phyloP scores from a whole-genome alignment of 2,888 invertebrate species.

The Chorisops tibialis region DNA sequence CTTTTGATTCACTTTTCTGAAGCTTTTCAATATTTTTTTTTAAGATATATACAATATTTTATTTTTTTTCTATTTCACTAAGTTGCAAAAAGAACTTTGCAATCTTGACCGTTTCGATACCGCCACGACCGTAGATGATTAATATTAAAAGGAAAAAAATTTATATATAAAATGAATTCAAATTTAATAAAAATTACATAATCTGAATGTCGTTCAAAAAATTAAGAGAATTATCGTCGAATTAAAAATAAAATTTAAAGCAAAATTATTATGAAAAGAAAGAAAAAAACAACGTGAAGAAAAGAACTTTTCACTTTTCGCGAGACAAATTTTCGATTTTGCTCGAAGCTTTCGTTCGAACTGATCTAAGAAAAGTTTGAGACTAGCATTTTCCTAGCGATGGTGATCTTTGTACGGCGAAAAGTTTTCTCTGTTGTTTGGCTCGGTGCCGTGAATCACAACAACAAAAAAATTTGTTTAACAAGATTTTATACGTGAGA shows the following conservation, averaged over 20 bases:
- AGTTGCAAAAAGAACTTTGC: neutral
- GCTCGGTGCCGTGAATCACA: conserved; percentile 11
- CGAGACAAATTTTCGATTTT: conserved; percentile 30
- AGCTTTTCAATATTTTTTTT: too few species aligned
- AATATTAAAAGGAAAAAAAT: conserved; percentile 3
- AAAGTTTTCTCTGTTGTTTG: neutral
- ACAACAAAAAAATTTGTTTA: neutral
- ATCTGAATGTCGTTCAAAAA: neutral
- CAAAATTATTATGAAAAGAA: neutral
- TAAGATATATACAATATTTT: neutral
- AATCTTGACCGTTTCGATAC: neutral
- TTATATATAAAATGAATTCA: too few species aligned
- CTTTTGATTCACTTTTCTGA: neutral
- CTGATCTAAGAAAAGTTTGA: conserved; percentile 47
- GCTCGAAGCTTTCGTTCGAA: conserved; percentile 47
- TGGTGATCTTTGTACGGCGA: neutral
- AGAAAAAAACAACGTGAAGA: conserved; percentile 5
- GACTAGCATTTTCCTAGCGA: conserved; percentile 38
- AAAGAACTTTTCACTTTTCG: neutral
- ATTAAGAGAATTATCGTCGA: neutral
- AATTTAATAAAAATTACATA: conserved; percentile 14
- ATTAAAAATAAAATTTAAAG: neutral
- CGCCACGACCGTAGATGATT: neutral
- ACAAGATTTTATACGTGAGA: too few species aligned
- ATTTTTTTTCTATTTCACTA: neutral